Base-by-base conservation (phyloP, 2,888 invertebrate species). In the Pandemis heparana region DNA sequence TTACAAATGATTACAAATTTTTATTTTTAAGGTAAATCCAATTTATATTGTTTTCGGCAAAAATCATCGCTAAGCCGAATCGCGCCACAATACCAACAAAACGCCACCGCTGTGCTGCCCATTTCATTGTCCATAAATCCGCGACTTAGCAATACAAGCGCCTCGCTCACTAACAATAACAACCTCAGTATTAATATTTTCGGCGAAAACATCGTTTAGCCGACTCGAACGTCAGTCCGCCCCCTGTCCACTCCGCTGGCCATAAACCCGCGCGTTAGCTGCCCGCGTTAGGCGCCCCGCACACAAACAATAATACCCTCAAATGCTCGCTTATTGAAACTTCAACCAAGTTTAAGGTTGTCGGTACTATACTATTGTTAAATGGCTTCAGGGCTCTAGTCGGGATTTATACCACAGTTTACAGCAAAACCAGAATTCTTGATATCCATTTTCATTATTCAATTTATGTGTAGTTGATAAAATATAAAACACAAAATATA, bases 181-280 rank as follows among this genome's bases (percentile, higher is more conserved):
- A 48, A n/a, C 14, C n/a, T 48, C 14, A 48, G n/a, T 48, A 48
- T 48, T 48, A 48, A 48, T 48, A 64, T 46, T 64, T 69, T 64
- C 70, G 63, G 59, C 56, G 64, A 46, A 63, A 51, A 23, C 64
- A 38, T 39, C 60, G 65, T 51, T 71, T 59, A 48, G 70, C 77
- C 72, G 80, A 86, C 87, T 89, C 90, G 90, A 84, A 85, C 89
- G 92, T 90, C 91, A 91, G 91, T 91, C 91, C 87, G 90, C 78
- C 85, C 84, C 78, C 85, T 86, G 88, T 91, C 90, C 90, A 91
- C 89, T 89, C 82, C 82, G 85, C 88, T 85, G 85, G 84, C 86
- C 88, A 87, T 91, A 90, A 91, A 92, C 89, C 87, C 87, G 84
- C 86, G 85, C 87, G 89, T 87, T 87, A 87, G 76, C 60, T 48